Evolutionary conservation across 1,140 invertebrate species (phyloP).

Genomic region (Atta colombica): DNA sequence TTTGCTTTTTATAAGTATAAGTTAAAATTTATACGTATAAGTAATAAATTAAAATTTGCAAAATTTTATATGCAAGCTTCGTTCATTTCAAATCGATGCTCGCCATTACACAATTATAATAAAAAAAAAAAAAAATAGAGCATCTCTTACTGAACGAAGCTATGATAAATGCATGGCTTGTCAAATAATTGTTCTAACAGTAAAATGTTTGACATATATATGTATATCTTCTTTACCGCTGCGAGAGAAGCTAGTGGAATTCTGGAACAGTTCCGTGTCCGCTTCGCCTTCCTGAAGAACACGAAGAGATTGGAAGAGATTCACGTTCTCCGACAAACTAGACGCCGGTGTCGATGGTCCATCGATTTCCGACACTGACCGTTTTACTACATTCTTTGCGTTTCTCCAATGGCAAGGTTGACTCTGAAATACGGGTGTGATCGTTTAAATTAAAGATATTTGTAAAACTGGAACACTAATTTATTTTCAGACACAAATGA

Average conservation of each 20-base stretch:
- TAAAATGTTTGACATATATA: slow-evolving; percentile 35
- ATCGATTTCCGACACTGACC: slow-evolving; percentile 87
- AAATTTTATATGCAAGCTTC: neutral
- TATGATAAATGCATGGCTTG: slow-evolving; percentile 28
- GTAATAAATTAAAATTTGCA: neutral
- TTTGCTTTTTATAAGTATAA: too few relatives aligned
- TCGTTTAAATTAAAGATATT: slow-evolving; percentile 27
- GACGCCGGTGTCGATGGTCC: slow-evolving; percentile 83
- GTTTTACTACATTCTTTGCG: slow-evolving; percentile 91
- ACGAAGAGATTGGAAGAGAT: slow-evolving; percentile 94
- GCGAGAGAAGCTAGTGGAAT: slow-evolving; percentile 79
- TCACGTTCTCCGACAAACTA: slow-evolving; percentile 94
- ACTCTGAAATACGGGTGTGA: slow-evolving; percentile 88
- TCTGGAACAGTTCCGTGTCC: slow-evolving; percentile 88
- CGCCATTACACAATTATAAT: slow-evolving; percentile 45
- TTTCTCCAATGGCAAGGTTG: slow-evolving; percentile 97
- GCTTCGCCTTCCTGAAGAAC: slow-evolving; percentile 95
- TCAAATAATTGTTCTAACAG: slow-evolving; percentile 40
- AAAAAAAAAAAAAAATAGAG: neutral
- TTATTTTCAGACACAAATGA: neutral
- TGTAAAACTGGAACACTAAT: slow-evolving; percentile 29
- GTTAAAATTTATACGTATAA: too few relatives aligned
- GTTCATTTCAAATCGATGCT: neutral
- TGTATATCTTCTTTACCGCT: slow-evolving; percentile 76
- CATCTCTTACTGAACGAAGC: neutral